Evolutionary conservation across 1,140 invertebrate species (phyloP), one percentile per base, ranked within the genome.

Genomic region (Drosophila ambigua): DNA sequence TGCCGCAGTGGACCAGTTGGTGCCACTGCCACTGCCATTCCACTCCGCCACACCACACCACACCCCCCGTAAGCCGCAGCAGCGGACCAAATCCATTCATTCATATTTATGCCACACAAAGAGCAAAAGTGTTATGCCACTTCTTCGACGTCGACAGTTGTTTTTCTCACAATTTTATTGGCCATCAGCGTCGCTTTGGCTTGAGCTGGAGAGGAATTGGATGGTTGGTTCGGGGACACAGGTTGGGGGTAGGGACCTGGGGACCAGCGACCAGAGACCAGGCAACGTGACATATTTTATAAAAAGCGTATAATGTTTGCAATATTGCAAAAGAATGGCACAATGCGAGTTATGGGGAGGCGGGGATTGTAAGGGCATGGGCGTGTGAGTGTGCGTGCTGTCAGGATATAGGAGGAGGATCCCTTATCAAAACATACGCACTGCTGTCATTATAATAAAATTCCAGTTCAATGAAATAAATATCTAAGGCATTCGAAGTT

Each of bases 91-190:
- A 82, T 83, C 58, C 75, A 83, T 83, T 71, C 75, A 83, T 83
- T 83, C 79, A 83, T 76, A 79, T 83, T 83, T 83, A 79, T 83
- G 71, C 71, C 79, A 79, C 77, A 83, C 71, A 79, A 83, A 83
- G 80, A 83, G 75, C 75, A 83, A 83, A 83, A 83, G 79, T 83
- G 75, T 67, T 79, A 79, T 79, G 71, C 75, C 74, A 82, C 65
- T 78, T 82, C 79, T 71, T 28, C 66, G 68, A 78, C 57, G 74
- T 82, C 79, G 79, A 78, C 74, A 82, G 74, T 83, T 82, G 79
- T 83, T 83, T 83, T 83, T 79, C 69, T 75, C 79, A 52, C 79
- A 83, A 74, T 73, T 82, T 82, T 82, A 82, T 82, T 82, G 79
- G 79, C 79, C 79, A 82, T 83, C 75, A 79, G 69, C 74, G 65